Evolutionary conservation across 1,140 invertebrate species (phyloP), one percentile per base, ranked within the genome.

Genomic region (Camponotus pennsylvanicus): DNA sequence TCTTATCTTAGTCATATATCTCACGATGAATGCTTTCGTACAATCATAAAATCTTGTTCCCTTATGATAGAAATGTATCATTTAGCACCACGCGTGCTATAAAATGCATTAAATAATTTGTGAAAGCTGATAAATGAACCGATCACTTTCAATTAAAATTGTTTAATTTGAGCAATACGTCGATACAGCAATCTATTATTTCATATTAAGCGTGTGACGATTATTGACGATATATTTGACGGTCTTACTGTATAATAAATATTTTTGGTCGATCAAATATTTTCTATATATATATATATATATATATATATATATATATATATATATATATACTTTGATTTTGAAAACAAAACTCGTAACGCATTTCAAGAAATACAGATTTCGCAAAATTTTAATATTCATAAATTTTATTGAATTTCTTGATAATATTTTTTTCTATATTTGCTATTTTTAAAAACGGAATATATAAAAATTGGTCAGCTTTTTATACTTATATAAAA

Each of bases 1-100:
- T 70, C 15, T 3, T 80, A 83, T 83, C 79, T 83, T 8, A 75
- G 40, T 63, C 55, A 63, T 83, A 57, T 34, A 83, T 49, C 79
- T 61, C 27, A 45, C 69, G 32, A 70, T 59, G 40, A 73, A 75
- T 75, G 69, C 40, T 2, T 75, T 49, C 55, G 8, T 75, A 73
- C 32, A 83, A 61, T 61, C 55, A 37, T 73, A 83, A 75, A 75
- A 75, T 83, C 67, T 73, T 45, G 18, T 73, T 73, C 40, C 21
- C 2, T 75, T 83, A 37, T 34, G 13, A 42, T 45, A 75, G n/a
- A 70, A 80, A 70, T 15, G 49, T 80, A 57, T 37, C 79, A 45
- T 83, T 83, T 64, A 73, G 32, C 69, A 61, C 13, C n/a, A 2
- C 27, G 67, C 27, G 27, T 13, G 55, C 55, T 61, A 27, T 63